These are phyloP conservation scores for Lucinisca nassula DNA, from an alignment of 2,888 invertebrate genomes.

Conservation along the genomic window DNA sequence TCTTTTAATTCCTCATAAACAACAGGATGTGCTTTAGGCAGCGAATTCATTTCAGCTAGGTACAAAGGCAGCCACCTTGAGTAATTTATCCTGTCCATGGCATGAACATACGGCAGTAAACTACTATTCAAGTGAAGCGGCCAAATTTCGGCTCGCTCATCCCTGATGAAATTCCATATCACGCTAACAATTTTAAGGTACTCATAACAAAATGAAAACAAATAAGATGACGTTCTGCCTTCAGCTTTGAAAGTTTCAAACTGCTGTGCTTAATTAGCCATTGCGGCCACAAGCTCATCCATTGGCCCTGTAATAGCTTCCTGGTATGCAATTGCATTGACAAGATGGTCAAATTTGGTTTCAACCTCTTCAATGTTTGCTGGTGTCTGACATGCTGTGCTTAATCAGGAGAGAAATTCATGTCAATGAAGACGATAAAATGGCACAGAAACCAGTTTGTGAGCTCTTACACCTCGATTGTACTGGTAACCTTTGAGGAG, in stretches of 20 bases:
- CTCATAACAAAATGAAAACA: neutral
- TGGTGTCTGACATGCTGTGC: neutral
- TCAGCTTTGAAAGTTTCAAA: neutral
- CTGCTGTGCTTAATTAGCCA: neutral
- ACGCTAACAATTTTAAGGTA: neutral
- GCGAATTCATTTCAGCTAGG: neutral
- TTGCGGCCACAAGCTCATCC: neutral
- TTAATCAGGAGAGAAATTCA: neutral
- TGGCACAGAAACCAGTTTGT: neutral
- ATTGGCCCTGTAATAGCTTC: neutral
- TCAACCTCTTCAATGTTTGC: neutral
- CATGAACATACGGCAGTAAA: neutral
- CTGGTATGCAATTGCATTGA: neutral
- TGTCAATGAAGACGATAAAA: neutral
- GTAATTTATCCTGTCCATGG: constrained; percentile 17
- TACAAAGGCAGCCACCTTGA: neutral
- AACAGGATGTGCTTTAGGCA: neutral
- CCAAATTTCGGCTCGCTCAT: neutral
- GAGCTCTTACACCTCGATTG: constrained; percentile 19
- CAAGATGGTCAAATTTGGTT: neutral
- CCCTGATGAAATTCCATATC: neutral
- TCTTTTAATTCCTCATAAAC: neutral
- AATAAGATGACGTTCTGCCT: neutral
- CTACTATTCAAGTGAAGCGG: neutral
- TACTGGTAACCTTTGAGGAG: neutral